Conservation (phyloP, 2,888 invertebrate species). For the Portevinia maculata region DNA sequence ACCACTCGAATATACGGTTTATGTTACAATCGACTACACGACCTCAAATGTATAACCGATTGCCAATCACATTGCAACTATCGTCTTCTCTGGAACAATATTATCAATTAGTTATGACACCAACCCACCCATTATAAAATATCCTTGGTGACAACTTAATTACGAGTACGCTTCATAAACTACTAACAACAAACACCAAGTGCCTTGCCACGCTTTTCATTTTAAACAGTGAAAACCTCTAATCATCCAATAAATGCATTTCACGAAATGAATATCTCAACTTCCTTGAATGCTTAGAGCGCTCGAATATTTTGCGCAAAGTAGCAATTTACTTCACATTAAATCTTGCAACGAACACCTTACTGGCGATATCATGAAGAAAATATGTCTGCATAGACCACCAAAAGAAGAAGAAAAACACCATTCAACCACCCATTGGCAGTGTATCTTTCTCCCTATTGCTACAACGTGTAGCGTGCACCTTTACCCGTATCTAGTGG, state of each 20-base stretch:
- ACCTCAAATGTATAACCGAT: not conserved
- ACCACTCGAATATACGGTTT: no score
- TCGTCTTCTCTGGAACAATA: not conserved
- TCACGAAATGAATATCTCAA: conserved; percentile 68
- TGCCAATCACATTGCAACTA: not conserved
- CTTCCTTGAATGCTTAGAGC: conserved; percentile 55
- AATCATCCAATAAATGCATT: conserved; percentile 65
- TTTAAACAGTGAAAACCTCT: conserved; percentile 37
- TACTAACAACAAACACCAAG: conserved; percentile 15
- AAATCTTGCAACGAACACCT: conserved; percentile 65
- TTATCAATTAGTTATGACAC: conserved; percentile 59
- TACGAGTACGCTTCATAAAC: conserved; percentile 53
- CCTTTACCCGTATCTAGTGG: conserved; percentile 12
- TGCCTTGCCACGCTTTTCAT: conserved; percentile 34
- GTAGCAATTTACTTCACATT: conserved; percentile 71
- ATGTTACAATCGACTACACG: no score
- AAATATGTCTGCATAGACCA: conserved; percentile 26
- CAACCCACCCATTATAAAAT: conserved; percentile 19
- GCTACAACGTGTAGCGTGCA: not conserved
- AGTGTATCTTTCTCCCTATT: conserved; percentile 26
- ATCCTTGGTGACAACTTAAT: conserved; percentile 69
- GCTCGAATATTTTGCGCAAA: conserved; percentile 61
- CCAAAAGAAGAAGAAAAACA: conserved; percentile 13
- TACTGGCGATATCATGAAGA: conserved; percentile 43
- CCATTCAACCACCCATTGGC: conserved; percentile 40